A percentile compares a stretch with the other conserved stretches of the same genome.
phyloP scores from a whole-genome alignment of 1,140 invertebrate species.

The Drosophila takahashii region DNA sequence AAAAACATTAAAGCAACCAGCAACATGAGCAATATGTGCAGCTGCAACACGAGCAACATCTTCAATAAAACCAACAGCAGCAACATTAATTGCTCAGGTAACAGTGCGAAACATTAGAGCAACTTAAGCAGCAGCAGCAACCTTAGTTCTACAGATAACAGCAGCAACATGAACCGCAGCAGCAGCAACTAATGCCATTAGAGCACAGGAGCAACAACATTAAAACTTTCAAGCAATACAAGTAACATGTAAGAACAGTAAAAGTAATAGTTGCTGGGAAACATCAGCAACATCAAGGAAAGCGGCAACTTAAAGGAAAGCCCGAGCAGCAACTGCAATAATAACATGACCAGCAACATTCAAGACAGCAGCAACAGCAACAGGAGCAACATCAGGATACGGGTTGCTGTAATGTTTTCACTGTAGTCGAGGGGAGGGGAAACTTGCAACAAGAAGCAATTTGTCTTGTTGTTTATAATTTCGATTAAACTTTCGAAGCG shows the following conservation, averaged over 20 bases:
- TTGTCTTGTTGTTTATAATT: conserved; percentile 83
- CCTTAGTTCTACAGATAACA: background rate
- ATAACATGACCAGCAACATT: conserved; percentile 22
- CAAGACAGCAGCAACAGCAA: conserved; percentile 5
- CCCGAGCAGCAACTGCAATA: conserved; percentile 23
- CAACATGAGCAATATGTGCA: background rate
- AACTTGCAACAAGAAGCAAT: conserved; percentile 82
- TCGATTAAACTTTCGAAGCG: conserved; percentile 78
- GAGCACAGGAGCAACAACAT: background rate
- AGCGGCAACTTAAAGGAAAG: conserved; percentile 3
- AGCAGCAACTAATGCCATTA: conserved; percentile 15
- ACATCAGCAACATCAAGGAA: conserved; percentile 24
- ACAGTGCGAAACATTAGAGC: background rate
- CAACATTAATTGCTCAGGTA: conserved; percentile 7
- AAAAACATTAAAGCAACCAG: background rate
- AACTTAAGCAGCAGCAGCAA: background rate
- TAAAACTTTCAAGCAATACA: background rate
- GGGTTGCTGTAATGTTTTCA: conserved; percentile 7
- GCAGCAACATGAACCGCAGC: background rate
- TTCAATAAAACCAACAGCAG: background rate
- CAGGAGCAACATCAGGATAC: conserved; percentile 23
- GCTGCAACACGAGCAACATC: background rate
- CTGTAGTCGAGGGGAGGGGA: conserved; percentile 9
- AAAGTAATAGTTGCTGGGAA: background rate
- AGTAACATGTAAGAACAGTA: background rate